Evolutionary conservation across 2,797 vertebrate species (phyloP).

Genomic region (Cyclura pinguis): DNA sequence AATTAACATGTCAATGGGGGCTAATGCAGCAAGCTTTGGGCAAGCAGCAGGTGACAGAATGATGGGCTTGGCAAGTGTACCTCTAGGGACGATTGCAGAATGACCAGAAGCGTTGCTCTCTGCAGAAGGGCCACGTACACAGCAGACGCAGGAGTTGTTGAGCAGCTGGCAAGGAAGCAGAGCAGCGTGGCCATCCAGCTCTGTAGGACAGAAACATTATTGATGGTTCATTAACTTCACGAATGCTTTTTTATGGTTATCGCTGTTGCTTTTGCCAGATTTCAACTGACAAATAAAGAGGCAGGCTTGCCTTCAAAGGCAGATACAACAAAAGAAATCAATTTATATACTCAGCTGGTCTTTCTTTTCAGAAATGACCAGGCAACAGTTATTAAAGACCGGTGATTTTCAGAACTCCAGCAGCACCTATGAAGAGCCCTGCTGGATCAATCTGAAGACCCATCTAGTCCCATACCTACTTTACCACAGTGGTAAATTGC

Average conservation of each 20-base stretch:
- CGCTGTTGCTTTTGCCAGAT: neutral
- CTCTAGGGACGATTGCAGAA: too few relatives aligned
- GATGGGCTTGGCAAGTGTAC: neutral
- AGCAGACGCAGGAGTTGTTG: neutral
- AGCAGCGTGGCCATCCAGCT: neutral
- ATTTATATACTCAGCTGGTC: neutral
- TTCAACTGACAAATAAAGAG: neutral
- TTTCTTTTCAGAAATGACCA: neutral
- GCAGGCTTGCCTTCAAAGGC: neutral
- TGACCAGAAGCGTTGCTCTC: neutral
- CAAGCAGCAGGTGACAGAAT: neutral
- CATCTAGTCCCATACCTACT: neutral
- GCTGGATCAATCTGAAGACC: neutral
- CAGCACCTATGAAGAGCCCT: neutral
- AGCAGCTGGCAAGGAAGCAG: conserved; percentile 5
- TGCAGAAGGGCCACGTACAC: neutral
- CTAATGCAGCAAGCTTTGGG: neutral
- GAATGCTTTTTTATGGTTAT: neutral
- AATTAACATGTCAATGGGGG: neutral
- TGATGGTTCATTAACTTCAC: neutral
- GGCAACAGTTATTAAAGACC: neutral
- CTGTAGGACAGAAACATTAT: neutral
- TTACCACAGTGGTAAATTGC: neutral
- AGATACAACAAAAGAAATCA: neutral
- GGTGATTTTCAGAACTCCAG: neutral